A percentile compares a stretch with the other conserved stretches of the same genome.
These are phyloP conservation scores for Thunnus albacares DNA, from an alignment of 2,797 vertebrate species.

Conservation along the genomic window DNA sequence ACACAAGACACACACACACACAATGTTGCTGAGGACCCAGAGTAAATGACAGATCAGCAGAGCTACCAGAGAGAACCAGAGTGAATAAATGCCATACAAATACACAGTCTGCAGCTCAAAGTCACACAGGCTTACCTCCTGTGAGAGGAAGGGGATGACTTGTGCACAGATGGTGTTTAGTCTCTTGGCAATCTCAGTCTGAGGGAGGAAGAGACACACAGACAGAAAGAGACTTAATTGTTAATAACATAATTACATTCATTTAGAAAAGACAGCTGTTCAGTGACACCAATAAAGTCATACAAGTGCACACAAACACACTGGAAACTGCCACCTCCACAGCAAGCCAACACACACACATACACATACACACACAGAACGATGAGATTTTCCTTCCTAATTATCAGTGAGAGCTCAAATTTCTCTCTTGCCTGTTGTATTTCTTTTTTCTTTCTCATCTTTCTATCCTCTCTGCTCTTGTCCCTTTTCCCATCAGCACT, in stretches of 20 bases:
- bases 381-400: slow-evolving; percentile 58
- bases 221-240: slow-evolving; percentile 67
- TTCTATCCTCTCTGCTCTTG: slow-evolving; percentile 67
- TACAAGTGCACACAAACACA: slow-evolving; percentile 41
- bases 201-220: slow-evolving; percentile 74
- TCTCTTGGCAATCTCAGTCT: slow-evolving; percentile 99
- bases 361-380: slow-evolving; percentile 72
- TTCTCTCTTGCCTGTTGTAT: slow-evolving; percentile 56
- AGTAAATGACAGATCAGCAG: slow-evolving; percentile 13
- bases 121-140: slow-evolving; percentile 94
- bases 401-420: slow-evolving; percentile 72
- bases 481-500: slow-evolving; percentile 93
- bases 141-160: slow-evolving; percentile 99
- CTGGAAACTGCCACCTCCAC: slow-evolving; percentile 6
- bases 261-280: slow-evolving; percentile 79
- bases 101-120: slow-evolving; percentile 42
- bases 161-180: slow-evolving; percentile 99
- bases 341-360: slow-evolving; percentile 21
- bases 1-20: slow-evolving; percentile 50
- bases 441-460: slow-evolving; percentile 35
- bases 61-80: slow-evolving; percentile 26
- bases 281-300: slow-evolving; percentile 67
- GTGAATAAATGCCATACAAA: slow-evolving; percentile 39
- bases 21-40: slow-evolving; percentile 5
- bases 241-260: slow-evolving; percentile 79